These are phyloP conservation scores for Salvelinus fontinalis DNA, from an alignment of 2,113 vertebrate species.

Conservation along the genomic window DNA sequence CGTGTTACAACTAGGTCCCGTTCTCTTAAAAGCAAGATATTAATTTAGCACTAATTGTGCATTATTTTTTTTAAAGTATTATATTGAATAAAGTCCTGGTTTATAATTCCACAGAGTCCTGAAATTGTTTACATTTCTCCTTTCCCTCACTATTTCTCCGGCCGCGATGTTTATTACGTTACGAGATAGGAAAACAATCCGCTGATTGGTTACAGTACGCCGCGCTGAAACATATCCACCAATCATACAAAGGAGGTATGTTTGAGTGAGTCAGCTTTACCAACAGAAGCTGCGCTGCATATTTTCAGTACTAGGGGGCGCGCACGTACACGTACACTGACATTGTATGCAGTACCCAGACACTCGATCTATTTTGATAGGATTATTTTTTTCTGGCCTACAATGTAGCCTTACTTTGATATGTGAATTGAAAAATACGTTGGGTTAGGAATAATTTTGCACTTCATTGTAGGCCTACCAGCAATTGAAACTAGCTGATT, in stretches of 20 bases:
- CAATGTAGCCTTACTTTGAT: too few species aligned
- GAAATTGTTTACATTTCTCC: slow-evolving; percentile 63
- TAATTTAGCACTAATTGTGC: not conserved
- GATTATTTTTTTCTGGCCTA: too few species aligned
- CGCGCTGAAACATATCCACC: slow-evolving; percentile 72
- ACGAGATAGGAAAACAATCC: slow-evolving; percentile 71
- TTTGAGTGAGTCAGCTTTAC: slow-evolving; percentile 31
- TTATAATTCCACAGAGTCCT: slow-evolving; percentile 28
- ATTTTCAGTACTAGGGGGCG: too few species aligned
- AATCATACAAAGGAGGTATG: slow-evolving; percentile 60
- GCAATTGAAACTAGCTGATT: too few species aligned
- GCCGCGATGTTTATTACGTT: slow-evolving; percentile 43
- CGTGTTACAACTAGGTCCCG: slow-evolving; percentile 11
- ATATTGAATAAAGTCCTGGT: not conserved
- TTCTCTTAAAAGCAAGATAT: slow-evolving; percentile 11
- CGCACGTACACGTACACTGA: too few species aligned
- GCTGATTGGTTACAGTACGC: slow-evolving; percentile 67
- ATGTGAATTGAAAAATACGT: too few species aligned
- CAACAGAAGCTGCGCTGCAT: not conserved
- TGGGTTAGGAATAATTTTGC: too few species aligned
- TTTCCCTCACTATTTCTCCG: slow-evolving; percentile 65
- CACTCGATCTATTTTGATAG: too few species aligned
- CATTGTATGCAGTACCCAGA: too few species aligned
- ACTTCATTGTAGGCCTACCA: too few species aligned
- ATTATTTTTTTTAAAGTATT: not conserved